Evolutionary conservation across 1,140 invertebrate genomes (phyloP).

Genomic region (Tetramorium parvispinum): DNA sequence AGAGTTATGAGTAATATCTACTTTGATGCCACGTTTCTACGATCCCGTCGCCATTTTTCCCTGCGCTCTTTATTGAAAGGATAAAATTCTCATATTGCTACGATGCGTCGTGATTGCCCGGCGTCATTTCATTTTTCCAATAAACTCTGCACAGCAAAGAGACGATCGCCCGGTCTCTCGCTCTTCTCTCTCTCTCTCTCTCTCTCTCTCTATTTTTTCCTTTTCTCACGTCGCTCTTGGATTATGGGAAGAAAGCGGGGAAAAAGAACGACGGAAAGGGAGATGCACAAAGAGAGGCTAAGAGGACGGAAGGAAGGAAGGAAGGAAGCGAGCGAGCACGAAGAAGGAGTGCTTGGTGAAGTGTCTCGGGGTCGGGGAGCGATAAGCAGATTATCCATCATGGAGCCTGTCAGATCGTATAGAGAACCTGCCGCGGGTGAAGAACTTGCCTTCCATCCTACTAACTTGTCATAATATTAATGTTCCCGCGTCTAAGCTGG

Average conservation of each 20-base stretch:
- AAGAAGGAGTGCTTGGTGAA: constrained; percentile 54
- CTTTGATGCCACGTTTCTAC: constrained; percentile 44
- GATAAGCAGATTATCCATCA: constrained; percentile 69
- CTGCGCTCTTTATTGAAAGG: constrained; percentile 68
- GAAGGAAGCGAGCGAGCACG: constrained; percentile 40
- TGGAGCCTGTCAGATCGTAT: constrained; percentile 65
- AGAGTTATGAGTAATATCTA: constrained; percentile 68
- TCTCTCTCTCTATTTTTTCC: background rate
- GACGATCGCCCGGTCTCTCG: constrained; percentile 3
- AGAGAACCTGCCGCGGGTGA: constrained; percentile 57
- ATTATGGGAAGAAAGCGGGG: constrained; percentile 50
- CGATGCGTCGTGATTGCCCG: constrained; percentile 71
- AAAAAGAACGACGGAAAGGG: constrained; percentile 15
- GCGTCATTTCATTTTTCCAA: constrained; percentile 73
- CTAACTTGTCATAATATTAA: constrained; percentile 67
- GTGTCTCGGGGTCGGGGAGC: constrained; percentile 57
- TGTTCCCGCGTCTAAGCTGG: constrained; percentile 51
- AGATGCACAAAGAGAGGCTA: constrained; percentile 54
- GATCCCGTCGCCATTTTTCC: constrained; percentile 39
- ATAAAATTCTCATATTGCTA: constrained; percentile 72
- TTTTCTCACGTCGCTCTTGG: constrained; percentile 24
- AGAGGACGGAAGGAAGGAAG: constrained; percentile 64
- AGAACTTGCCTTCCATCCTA: constrained; percentile 60
- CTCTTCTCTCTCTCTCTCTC: background rate
- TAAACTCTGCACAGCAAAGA: constrained; percentile 60